A percentile compares a stretch with the other conserved stretches of the same genome.
Evolutionary conservation across 35 echinoderm and acorn worm genomes (phyloP).

Genomic region (Apostichopus californicus): DNA sequence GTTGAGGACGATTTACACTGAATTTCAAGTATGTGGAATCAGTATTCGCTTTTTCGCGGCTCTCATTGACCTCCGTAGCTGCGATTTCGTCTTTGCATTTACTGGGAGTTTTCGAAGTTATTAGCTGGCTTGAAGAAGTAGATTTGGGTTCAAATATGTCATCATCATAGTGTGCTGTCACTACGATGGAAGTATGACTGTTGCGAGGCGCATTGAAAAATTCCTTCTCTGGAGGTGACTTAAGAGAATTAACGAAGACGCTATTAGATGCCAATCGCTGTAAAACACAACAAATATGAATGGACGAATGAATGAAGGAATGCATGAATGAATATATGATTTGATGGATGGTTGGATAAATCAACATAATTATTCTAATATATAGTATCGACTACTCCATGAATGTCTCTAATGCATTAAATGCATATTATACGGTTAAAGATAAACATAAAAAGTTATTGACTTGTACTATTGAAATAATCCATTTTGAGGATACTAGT

Average conservation of each 20-base stretch:
- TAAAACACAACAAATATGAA: background rate
- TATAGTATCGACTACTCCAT: too few species aligned
- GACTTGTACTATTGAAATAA: too few species aligned
- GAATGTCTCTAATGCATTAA: too few species aligned
- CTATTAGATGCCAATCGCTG: background rate
- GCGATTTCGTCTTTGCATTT: background rate
- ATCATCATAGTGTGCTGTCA: background rate
- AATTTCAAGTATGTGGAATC: background rate
- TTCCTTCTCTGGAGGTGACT: conserved; percentile 2
- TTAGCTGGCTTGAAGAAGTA: background rate
- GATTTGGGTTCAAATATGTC: background rate
- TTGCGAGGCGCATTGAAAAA: background rate
- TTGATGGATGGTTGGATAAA: too few species aligned
- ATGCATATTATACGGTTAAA: too few species aligned
- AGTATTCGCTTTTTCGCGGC: background rate
- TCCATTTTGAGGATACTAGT: too few species aligned
- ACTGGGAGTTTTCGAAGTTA: background rate
- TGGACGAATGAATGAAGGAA: too few species aligned
- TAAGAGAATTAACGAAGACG: background rate
- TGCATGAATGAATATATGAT: too few species aligned
- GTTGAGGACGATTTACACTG: background rate
- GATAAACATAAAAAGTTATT: too few species aligned
- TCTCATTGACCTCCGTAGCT: background rate
- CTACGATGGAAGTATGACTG: background rate
- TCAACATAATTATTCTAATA: too few species aligned